These are phyloP conservation scores for Luidia sarsii DNA, from an alignment of 53 echinoderm and acorn worm species.

Conservation along the genomic window DNA sequence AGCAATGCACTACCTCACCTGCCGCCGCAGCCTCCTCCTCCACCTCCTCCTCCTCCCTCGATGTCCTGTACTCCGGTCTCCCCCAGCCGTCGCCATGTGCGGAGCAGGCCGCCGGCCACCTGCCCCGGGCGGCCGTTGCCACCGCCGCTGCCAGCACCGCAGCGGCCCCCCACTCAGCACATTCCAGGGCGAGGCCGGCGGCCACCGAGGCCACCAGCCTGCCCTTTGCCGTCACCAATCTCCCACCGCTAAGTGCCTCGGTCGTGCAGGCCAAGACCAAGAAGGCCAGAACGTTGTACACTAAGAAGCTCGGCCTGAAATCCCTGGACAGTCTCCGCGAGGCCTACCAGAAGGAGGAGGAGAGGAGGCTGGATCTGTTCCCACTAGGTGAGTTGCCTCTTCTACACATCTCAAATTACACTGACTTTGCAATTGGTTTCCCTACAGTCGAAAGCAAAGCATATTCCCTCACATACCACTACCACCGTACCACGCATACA, in stretches of 20 bases:
- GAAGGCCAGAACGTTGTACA: slow-evolving; percentile 74
- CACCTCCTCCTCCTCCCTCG: slow-evolving; percentile 24
- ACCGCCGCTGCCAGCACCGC: slow-evolving; percentile 56
- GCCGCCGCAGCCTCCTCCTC: too few relatives aligned
- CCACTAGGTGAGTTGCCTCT: slow-evolving; percentile 94
- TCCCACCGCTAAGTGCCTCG: slow-evolving; percentile 62
- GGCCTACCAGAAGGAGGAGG: slow-evolving; percentile 77
- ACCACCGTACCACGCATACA: too few relatives aligned
- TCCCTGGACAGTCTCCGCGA: slow-evolving; percentile 78
- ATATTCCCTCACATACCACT: too few relatives aligned
- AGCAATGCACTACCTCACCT: slow-evolving; percentile 51
- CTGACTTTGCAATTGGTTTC: too few relatives aligned
- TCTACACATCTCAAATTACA: too few relatives aligned
- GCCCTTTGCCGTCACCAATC: slow-evolving; percentile 54
- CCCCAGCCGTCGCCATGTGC: slow-evolving; percentile 31
- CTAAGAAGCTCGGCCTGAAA: slow-evolving; percentile 68
- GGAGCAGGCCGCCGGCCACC: slow-evolving; percentile 39
- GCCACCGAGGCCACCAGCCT: slow-evolving; percentile 26
- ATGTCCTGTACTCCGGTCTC: slow-evolving; percentile 44
- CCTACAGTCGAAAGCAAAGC: too few relatives aligned
- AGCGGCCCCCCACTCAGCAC: slow-evolving; percentile 55
- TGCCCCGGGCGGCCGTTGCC: slow-evolving; percentile 46
- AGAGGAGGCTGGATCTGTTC: slow-evolving; percentile 81
- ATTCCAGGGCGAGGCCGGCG: slow-evolving; percentile 44
- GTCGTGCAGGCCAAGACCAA: slow-evolving; percentile 71